Percentiles rank a stretch among this genome's conserved stretches.
Conservation (phyloP, 2,797 vertebrate species). For the Anguilla pacifica region DNA sequence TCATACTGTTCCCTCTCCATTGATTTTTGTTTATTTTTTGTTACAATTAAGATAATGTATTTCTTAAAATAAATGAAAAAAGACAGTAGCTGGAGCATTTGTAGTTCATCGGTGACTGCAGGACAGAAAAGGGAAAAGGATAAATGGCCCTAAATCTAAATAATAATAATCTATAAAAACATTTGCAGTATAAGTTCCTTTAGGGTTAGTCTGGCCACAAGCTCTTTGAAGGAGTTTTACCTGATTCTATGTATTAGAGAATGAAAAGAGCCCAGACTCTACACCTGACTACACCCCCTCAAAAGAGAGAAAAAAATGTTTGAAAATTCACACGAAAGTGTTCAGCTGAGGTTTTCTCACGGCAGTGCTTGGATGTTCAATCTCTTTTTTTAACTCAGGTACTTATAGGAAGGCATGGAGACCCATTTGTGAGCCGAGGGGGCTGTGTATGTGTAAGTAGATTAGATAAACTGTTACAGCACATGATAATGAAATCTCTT, state of each 20-base stretch:
- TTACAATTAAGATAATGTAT: too few relatives aligned
- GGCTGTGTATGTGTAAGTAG: slow-evolving; percentile 55
- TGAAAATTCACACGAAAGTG: slow-evolving; percentile 29
- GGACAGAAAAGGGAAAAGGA: background rate
- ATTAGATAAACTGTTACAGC: slow-evolving; percentile 61
- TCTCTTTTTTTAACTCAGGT: slow-evolving; percentile 37
- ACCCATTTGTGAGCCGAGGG: slow-evolving; percentile 35
- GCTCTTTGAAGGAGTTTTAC: background rate
- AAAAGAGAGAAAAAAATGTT: background rate
- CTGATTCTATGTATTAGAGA: background rate
- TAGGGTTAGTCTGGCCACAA: background rate
- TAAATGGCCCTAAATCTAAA: background rate
- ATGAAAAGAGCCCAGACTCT: background rate
- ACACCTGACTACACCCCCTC: background rate
- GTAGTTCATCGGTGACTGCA: background rate
- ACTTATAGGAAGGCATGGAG: slow-evolving; percentile 34
- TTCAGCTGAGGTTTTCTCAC: slow-evolving; percentile 33
- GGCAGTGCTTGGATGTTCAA: slow-evolving; percentile 24
- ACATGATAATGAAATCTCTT: slow-evolving; percentile 58
- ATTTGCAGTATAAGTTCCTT: background rate
- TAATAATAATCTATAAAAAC: background rate
- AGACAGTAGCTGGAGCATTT: background rate
- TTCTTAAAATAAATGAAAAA: too few relatives aligned
- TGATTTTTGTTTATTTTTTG: too few relatives aligned
- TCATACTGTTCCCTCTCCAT: too few relatives aligned